Evolutionary conservation across 2,888 invertebrate genomes (phyloP).

Genomic region (Seladonia tumulorum): DNA sequence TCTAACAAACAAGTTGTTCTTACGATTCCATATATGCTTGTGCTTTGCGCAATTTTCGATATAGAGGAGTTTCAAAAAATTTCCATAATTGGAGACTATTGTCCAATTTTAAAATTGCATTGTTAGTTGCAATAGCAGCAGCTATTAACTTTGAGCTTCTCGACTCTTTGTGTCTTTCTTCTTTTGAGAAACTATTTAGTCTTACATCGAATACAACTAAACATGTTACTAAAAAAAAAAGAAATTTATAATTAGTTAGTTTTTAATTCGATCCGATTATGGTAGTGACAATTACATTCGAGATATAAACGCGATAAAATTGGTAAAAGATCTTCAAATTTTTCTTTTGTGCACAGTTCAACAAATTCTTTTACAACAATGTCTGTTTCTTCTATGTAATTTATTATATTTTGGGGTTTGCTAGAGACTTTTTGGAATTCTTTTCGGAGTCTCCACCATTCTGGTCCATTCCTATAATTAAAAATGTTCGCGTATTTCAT

Average conservation of each 20-base stretch:
- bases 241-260: not conserved
- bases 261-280: not conserved
- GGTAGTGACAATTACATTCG: constrained; percentile 87
- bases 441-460: constrained; percentile 92
- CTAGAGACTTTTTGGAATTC: constrained; percentile 93
- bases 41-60: constrained; percentile 88
- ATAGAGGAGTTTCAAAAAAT: constrained; percentile 89
- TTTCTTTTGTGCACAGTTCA: constrained; percentile 83
- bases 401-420: constrained; percentile 89
- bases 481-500: not conserved
- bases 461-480: constrained; percentile 90
- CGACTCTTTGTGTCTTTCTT: constrained; percentile 87
- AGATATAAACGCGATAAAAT: constrained; percentile 90
- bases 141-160: constrained; percentile 89
- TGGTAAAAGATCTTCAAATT: constrained; percentile 88
- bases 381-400: constrained; percentile 88
- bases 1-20: constrained; percentile 50
- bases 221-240: constrained; percentile 88
- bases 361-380: constrained; percentile 89
- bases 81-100: constrained; percentile 90
- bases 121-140: constrained; percentile 91
- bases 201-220: constrained; percentile 89
- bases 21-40: constrained; percentile 90
- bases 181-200: constrained; percentile 88
- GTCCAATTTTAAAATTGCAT: constrained; percentile 89